Percentiles rank a stretch among this genome's conserved stretches.
Evolutionary conservation across 2,113 vertebrate species (phyloP).

Genomic region (Formicarius rufipectus): DNA sequence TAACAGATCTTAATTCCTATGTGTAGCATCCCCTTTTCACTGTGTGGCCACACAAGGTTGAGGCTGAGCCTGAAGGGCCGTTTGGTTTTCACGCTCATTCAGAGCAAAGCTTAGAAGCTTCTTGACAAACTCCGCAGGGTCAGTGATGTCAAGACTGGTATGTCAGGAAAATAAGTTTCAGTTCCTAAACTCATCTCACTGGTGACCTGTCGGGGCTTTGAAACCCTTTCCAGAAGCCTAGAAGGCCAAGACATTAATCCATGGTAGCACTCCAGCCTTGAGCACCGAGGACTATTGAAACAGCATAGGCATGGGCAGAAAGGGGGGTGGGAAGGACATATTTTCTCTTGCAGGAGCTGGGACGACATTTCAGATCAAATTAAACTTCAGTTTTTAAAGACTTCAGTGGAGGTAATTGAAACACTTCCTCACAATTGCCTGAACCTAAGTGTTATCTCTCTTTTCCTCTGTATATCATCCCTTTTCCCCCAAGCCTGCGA

Average conservation of each 20-base stretch:
- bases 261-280: constrained; percentile 18
- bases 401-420: constrained; percentile 64
- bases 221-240: constrained; percentile 28
- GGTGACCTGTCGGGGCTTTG: constrained; percentile 12
- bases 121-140: constrained; percentile 13
- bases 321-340: neutral
- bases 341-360: constrained; percentile 33
- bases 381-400: constrained; percentile 67
- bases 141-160: neutral
- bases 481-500: constrained; percentile 32
- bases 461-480: constrained; percentile 63
- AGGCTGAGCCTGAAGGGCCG: neutral
- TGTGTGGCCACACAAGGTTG: neutral
- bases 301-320: neutral
- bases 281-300: neutral
- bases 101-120: constrained; percentile 26
- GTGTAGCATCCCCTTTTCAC: constrained; percentile 28
- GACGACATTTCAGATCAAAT: constrained; percentile 63
- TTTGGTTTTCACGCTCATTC: constrained; percentile 21
- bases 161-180: constrained; percentile 56
- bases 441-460: constrained; percentile 60
- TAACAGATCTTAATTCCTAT: constrained; percentile 24
- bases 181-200: constrained; percentile 47
- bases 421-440: constrained; percentile 69
- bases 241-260: constrained; percentile 48